Percentiles rank a stretch among this genome's conserved stretches.
phyloP scores from a whole-genome alignment of 1,140 invertebrate species.

The Aethina tumida region DNA sequence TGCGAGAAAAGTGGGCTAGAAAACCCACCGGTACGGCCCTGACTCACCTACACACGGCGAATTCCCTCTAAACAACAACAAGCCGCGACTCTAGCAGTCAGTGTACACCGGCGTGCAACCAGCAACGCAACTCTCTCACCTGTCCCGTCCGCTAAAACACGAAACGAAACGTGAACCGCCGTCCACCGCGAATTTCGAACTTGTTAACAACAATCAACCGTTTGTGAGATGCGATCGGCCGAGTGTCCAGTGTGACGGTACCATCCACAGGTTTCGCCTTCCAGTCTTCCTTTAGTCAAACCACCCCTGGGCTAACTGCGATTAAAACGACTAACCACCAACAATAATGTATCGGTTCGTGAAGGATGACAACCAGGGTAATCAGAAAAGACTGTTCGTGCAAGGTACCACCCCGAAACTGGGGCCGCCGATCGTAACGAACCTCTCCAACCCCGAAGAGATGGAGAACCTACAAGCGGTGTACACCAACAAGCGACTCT shows the following conservation, averaged over 20 bases:
- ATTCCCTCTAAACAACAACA: no score
- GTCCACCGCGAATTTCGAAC: background rate
- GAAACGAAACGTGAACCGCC: no score
- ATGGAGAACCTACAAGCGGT: slow-evolving; percentile 52
- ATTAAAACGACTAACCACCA: slow-evolving; percentile 12
- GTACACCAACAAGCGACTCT: slow-evolving; percentile 69
- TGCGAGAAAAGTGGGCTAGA: no score
- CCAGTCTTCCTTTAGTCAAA: no score
- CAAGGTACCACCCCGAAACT: slow-evolving; percentile 53
- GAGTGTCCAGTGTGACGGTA: background rate
- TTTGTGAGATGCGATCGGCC: no score
- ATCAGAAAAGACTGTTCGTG: slow-evolving; percentile 56
- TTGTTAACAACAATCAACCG: background rate
- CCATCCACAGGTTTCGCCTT: slow-evolving; percentile 2
- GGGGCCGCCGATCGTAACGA: slow-evolving; percentile 31
- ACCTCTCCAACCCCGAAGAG: slow-evolving; percentile 22
- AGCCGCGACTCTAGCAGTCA: no score
- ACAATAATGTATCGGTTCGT: slow-evolving; percentile 67
- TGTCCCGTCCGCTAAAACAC: no score
- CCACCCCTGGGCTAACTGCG: background rate
- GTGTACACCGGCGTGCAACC: no score
- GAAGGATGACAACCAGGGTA: slow-evolving; percentile 42
- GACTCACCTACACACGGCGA: no score
- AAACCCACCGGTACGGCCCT: no score
- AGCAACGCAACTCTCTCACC: no score